Evolutionary conservation across 2,888 invertebrate species (phyloP), one percentile per base, ranked within the genome.

Genomic region (Sesia bembeciformis): DNA sequence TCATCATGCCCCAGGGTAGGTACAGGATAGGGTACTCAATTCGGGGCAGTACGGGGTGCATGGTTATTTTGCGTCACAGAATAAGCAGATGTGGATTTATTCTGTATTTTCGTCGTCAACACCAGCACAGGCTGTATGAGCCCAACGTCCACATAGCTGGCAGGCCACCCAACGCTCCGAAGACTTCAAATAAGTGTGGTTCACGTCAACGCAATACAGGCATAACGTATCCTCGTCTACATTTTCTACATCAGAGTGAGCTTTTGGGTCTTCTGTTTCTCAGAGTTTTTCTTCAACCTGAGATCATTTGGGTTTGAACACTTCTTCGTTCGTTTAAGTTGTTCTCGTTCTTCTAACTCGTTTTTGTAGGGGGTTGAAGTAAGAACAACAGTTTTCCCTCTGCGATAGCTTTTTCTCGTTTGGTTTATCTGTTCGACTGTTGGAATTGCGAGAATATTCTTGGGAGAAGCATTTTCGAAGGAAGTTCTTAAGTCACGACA

Each of bases 1-100:
- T 56, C 60, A 59, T 63, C 56, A 7, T 46, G 53, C 67, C 65
- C 4, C 76, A 89, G 88, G 42, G 42, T 42, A 42, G 42, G 42
- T 5, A 7, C 3, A 42, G 42, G 5, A 42, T 42, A 7, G 42
- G 2, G 3, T 3, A 42, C n/a, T n/a, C n/a, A n/a, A n/a, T n/a
- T n/a, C n/a, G n/a, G n/a, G n/a, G n/a, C n/a, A n/a, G n/a, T n/a
- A n/a, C n/a, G n/a, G 55, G 60, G 56, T 60, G 54, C 40, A 49
- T 40, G 49, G 40, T 56, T 52, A 49, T 53, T 56, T 54, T 41
- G 8, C 53, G 40, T 60, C 61, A 60, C 62, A 59, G 46, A 43
- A 60, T 39, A 60, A 38, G 54, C 63, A 62, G 46, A n/a, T n/a
- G n/a, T n/a, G n/a, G n/a, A n/a, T n/a, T n/a, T n/a, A n/a, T n/a